Base-by-base conservation (phyloP, 1,140 invertebrate genomes). In the Onthophagus taurus region DNA sequence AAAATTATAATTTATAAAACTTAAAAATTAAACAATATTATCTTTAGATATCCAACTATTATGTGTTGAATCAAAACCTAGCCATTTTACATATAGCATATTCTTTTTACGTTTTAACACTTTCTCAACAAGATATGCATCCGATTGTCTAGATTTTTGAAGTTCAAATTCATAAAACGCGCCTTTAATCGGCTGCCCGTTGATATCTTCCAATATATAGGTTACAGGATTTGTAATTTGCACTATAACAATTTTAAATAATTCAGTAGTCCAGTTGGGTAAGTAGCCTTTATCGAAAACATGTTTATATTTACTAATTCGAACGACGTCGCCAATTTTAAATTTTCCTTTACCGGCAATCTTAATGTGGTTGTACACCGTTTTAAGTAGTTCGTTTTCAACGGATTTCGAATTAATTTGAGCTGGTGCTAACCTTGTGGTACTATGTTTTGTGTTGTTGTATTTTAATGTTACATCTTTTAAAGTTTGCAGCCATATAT, bases 101-200 rank as follows among this genome's bases (percentile, higher is more conserved):
- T 62, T 45, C 19, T 42, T 52, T 43, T 55, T 48, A 41, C 41
- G 53, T 42, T 47, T 39, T 23, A 63, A 19, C 14, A 63, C 49
- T 45, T 60, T 61, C 45, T 59, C 54, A 31, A 61, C 50, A 16
- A 64, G 36, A 53, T 61, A 59, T 38, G 57, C 47, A 45, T 64
- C 52, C 16, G 44, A 44, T 49, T 58, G 42, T 50, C 47, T 53
- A 12, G 51, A 47, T 48, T 44, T 49, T 16, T 44, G 39, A 17
- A 61, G 24, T 50, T 63, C 57, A 35, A 52, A 13, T 47, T 52
- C 41, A 44, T 62, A 61, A 51, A 62, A 62, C 8, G 47, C 31
- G 7, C 57, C 57, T 30, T 42, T 20, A 26, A 60, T 54, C 42
- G 38, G 21, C 19, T 45, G 19, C 19, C 38, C 43, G 14, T 45